These are phyloP conservation scores for Centropus bengalensis DNA, from an alignment of 2,113 vertebrate genomes.

Conservation along the genomic window DNA sequence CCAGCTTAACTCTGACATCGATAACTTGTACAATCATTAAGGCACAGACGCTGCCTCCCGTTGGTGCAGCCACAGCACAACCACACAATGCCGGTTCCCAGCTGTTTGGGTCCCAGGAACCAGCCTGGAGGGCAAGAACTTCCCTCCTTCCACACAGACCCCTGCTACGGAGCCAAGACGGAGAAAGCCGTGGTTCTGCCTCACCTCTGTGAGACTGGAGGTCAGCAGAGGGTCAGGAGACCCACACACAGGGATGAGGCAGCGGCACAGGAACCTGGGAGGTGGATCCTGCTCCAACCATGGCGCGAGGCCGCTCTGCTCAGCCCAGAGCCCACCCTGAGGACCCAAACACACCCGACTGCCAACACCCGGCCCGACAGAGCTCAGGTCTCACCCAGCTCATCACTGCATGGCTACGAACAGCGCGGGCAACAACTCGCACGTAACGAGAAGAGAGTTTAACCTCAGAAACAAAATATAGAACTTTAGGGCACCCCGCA, in stretches of 20 bases:
- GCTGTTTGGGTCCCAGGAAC: not conserved
- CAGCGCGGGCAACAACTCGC: not conserved
- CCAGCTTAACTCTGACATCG: not conserved
- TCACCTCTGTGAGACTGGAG: not conserved
- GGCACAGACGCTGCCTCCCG: conserved; percentile 22
- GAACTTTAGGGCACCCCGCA: not conserved
- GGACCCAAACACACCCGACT: not conserved
- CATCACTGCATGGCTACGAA: not conserved
- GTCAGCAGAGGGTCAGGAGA: not conserved
- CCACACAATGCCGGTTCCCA: not conserved
- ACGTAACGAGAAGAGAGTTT: not conserved
- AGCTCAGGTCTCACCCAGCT: not conserved
- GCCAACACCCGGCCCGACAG: not conserved
- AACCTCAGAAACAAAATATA: not conserved
- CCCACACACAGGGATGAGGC: rapidly evolving
- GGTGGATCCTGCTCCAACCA: not conserved
- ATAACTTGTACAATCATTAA: not conserved
- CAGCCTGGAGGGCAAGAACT: not conserved
- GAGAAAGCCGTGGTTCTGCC: not conserved
- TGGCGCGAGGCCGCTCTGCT: not conserved
- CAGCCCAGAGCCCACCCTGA: not conserved
- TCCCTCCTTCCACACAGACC: not conserved
- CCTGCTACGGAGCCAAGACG: rapidly evolving
- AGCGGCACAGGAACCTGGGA: not conserved
- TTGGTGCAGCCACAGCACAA: not conserved